Conservation (phyloP, 2,113 vertebrate genomes). For the Psittacula cyanocephala region DNA sequence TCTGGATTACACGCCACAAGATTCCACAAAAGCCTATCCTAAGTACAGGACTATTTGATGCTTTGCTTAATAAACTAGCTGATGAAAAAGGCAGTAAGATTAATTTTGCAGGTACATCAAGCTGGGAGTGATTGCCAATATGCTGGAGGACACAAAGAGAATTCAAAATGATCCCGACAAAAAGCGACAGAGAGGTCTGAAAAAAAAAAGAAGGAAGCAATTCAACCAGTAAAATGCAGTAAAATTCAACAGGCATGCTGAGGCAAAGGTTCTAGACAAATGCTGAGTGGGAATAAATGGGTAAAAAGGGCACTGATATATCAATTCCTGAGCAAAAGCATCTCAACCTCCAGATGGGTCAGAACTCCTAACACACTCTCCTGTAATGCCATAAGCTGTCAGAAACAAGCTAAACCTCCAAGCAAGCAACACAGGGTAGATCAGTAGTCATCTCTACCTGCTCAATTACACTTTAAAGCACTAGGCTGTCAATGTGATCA, state of each 20-base stretch:
- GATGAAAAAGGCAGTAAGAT: not conserved
- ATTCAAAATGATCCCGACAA: not conserved
- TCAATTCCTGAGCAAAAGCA: not conserved
- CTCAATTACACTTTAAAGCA: not conserved
- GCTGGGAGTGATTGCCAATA: not conserved
- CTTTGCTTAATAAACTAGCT: not conserved
- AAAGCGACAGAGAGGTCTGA: not conserved
- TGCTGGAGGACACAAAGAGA: not conserved
- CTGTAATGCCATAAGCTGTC: not conserved
- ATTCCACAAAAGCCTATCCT: not conserved
- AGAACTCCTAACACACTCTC: not conserved
- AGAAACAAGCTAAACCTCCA: not conserved
- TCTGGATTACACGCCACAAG: not conserved
- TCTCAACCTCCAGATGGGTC: not conserved
- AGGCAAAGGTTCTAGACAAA: not conserved
- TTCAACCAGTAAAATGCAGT: not conserved
- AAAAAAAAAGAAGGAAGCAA: not conserved
- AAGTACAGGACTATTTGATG: not conserved
- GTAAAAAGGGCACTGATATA: not conserved
- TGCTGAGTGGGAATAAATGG: not conserved
- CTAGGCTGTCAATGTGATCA: not conserved
- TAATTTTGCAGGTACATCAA: not conserved
- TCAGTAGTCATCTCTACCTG: not conserved
- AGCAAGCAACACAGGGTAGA: not conserved
- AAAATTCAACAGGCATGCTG: not conserved